Evolutionary conservation across 2,113 vertebrate species (phyloP).

Genomic region (Hoplias malabaricus): DNA sequence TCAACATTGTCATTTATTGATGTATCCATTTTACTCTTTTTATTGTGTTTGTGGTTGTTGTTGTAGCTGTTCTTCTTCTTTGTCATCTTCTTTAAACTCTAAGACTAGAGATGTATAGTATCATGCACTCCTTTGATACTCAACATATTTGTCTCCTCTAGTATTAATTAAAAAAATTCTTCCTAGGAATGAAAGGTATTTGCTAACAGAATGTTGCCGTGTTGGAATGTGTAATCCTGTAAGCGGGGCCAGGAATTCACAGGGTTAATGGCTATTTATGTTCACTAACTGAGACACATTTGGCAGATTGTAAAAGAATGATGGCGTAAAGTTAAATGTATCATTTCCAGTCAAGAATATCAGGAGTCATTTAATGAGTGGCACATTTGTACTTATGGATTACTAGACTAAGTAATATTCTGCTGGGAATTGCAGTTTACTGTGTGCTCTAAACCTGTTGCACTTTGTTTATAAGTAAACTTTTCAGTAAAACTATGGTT

Average conservation of each 20-base stretch:
- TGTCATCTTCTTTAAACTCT: not conserved
- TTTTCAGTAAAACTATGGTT: too few relatives aligned
- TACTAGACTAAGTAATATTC: not conserved
- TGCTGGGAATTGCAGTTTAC: not conserved
- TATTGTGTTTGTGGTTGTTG: too few relatives aligned
- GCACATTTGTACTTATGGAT: too few relatives aligned
- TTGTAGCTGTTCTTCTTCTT: not conserved
- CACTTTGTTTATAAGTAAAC: too few relatives aligned
- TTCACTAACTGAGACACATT: constrained; percentile 30
- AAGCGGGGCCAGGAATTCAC: constrained; percentile 37
- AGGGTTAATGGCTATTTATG: constrained; percentile 47
- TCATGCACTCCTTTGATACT: constrained; percentile 15
- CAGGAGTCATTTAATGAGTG: too few relatives aligned
- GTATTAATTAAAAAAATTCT: constrained; percentile 20
- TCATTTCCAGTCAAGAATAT: constrained; percentile 1
- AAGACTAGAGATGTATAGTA: not conserved
- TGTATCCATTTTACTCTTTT: not conserved
- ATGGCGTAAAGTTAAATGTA: constrained; percentile 5
- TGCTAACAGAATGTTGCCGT: constrained; percentile 22
- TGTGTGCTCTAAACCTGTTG: too few relatives aligned
- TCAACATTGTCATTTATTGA: too few relatives aligned
- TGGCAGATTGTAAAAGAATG: constrained; percentile 23
- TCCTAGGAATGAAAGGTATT: constrained; percentile 33
- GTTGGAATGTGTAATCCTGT: constrained; percentile 43
- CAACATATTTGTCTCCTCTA: not conserved